These are phyloP conservation scores for Spongilla lacustris DNA, from an alignment of 37 sponge, comb jelly and placozoan species.

Conservation along the genomic window DNA sequence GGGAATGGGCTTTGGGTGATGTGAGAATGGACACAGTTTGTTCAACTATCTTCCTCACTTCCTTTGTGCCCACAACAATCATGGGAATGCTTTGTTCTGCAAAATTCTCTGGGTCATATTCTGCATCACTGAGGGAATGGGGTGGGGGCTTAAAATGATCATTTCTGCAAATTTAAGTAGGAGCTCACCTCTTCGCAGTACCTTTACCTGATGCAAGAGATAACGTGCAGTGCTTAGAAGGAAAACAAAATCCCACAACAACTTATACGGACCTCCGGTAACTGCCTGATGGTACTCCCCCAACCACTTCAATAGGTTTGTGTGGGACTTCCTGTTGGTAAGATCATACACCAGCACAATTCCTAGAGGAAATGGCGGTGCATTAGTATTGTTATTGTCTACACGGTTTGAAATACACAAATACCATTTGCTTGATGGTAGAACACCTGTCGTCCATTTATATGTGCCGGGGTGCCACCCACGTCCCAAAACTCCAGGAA, in stretches of 20 bases:
- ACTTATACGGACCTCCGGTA: neutral
- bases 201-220: neutral
- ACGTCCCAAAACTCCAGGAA: slow-evolving; percentile 98
- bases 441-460: slow-evolving; percentile 80
- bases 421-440: slow-evolving; percentile 81
- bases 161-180: neutral
- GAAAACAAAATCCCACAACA: neutral
- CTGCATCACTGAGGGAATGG: slow-evolving; percentile 21
- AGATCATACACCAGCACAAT: slow-evolving; percentile 94
- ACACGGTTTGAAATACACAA: neutral
- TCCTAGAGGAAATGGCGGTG: slow-evolving; percentile 37
- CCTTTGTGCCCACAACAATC: slow-evolving; percentile 88
- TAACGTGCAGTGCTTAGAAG: neutral
- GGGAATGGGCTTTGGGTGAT: neutral
- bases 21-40: neutral
- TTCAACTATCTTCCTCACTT: slow-evolving; percentile 18
- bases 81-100: slow-evolving; percentile 74
- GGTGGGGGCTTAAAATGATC: neutral
- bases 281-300: slow-evolving; percentile 55
- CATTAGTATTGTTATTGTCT: too few species aligned
- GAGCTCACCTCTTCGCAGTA: neutral
- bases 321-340: slow-evolving; percentile 93
- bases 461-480: slow-evolving; percentile 85
- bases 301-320: slow-evolving; percentile 88
- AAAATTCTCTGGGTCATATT: slow-evolving; percentile 87